These are phyloP conservation scores for Sclerodermus sp. DNA, from an alignment of 2,888 invertebrate genomes.

Conservation along the genomic window DNA sequence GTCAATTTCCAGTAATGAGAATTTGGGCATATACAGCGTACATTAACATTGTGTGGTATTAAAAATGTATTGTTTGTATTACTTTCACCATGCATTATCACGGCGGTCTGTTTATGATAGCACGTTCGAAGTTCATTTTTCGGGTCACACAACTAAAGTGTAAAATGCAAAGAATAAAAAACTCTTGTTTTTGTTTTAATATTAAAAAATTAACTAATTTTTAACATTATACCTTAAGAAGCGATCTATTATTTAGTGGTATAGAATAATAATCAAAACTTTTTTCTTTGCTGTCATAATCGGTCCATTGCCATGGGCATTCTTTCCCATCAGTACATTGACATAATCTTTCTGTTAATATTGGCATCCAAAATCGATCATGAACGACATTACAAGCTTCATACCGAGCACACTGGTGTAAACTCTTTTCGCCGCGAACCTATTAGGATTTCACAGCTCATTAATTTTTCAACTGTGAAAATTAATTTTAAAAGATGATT, in stretches of 20 bases:
- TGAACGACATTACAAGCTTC: conserved; percentile 63
- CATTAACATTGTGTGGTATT: conserved; percentile 57
- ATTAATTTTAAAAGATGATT: conserved; percentile 1
- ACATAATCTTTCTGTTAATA: conserved; percentile 65
- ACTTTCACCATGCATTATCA: conserved; percentile 57
- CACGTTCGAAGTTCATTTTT: conserved; percentile 49
- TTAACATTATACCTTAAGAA: conserved; percentile 62
- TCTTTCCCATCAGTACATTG: conserved; percentile 63
- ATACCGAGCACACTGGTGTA: conserved; percentile 59
- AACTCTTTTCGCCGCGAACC: conserved; percentile 66
- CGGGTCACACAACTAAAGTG: conserved; percentile 63
- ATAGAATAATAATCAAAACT: conserved; percentile 51
- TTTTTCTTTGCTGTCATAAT: conserved; percentile 30
- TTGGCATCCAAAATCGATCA: conserved; percentile 63
- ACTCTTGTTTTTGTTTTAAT: not conserved
- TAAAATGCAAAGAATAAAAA: conserved; percentile 14
- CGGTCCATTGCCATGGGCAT: conserved; percentile 58
- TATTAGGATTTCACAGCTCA: conserved; percentile 34
- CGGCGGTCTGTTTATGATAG: conserved; percentile 49
- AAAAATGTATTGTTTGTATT: conserved; percentile 51
- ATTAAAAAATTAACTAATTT: not conserved
- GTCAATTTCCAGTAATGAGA: conserved; percentile 62
- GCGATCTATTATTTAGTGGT: conserved; percentile 63
- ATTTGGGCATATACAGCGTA: conserved; percentile 60
- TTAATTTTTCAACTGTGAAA: conserved; percentile 4